These are phyloP conservation scores for Ptyas mucosa DNA, from an alignment of 2,113 vertebrate genomes.

Conservation along the genomic window DNA sequence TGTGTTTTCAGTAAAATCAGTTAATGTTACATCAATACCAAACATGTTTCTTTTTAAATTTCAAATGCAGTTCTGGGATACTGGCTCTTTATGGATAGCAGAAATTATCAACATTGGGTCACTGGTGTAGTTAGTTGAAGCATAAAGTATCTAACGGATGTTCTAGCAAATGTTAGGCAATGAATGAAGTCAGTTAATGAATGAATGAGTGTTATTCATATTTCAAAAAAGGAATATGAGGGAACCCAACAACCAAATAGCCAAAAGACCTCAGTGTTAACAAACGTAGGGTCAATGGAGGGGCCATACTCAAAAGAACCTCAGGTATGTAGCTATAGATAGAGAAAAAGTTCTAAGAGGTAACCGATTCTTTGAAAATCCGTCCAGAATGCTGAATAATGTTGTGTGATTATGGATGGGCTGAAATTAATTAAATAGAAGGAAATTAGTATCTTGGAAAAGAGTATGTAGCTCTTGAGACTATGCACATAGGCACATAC, in stretches of 20 bases:
- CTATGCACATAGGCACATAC: background rate
- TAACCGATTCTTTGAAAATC: background rate
- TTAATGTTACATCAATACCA: slow-evolving; percentile 28
- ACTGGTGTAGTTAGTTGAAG: slow-evolving; percentile 50
- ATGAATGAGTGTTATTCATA: background rate
- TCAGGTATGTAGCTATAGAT: background rate
- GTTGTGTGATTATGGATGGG: background rate
- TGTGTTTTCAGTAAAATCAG: slow-evolving; percentile 36
- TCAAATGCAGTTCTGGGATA: slow-evolving; percentile 33
- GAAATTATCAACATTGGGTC: slow-evolving; percentile 37
- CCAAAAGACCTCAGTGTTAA: background rate
- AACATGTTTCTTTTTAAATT: slow-evolving; percentile 7
- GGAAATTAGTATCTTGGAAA: background rate
- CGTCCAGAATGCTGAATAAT: background rate
- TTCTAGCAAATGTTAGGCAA: slow-evolving; percentile 42
- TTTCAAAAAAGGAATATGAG: background rate
- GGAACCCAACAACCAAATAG: background rate
- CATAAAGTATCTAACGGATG: slow-evolving; percentile 46
- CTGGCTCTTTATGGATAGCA: slow-evolving; percentile 32
- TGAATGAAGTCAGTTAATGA: slow-evolving; percentile 26
- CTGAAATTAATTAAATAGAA: background rate
- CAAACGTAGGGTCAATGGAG: background rate
- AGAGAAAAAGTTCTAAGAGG: background rate
- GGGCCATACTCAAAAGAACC: background rate
- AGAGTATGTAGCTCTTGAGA: background rate